Evolutionary conservation across 2,888 invertebrate species (phyloP).

Genomic region (Oconnorella tubifera): DNA sequence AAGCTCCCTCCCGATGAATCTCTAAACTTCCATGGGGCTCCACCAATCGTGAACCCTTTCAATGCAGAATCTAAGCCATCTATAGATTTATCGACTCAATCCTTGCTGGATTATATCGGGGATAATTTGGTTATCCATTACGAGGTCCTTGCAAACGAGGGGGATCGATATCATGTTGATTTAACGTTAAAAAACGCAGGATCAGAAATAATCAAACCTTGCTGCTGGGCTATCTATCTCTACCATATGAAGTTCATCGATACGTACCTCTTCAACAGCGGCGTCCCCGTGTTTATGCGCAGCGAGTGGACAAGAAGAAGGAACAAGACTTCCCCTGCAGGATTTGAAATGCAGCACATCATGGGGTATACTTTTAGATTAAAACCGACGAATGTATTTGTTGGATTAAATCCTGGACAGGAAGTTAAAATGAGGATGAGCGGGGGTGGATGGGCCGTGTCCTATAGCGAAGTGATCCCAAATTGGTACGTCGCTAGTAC

Average conservation of each 20-base stretch:
- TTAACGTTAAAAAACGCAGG: slow-evolving; percentile 17
- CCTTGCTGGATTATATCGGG: slow-evolving; percentile 23
- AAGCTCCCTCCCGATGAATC: too few species aligned
- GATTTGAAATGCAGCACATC: background rate
- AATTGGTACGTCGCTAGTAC: slow-evolving; percentile 24
- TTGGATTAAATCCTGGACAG: slow-evolving; percentile 6
- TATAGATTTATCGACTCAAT: too few species aligned
- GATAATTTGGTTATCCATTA: slow-evolving; percentile 11
- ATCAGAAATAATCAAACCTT: background rate
- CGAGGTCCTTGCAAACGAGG: slow-evolving; percentile 15
- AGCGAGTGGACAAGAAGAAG: background rate
- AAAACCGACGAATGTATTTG: slow-evolving; percentile 4
- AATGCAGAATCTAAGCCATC: too few species aligned
- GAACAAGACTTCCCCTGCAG: background rate
- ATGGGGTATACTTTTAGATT: background rate
- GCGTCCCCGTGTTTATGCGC: background rate
- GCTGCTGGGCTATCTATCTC: slow-evolving; percentile 25
- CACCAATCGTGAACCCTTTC: too few species aligned
- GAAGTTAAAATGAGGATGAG: background rate
- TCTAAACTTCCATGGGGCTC: too few species aligned
- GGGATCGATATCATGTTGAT: slow-evolving; percentile 9
- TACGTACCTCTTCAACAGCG: slow-evolving; percentile 5
- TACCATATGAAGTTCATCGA: slow-evolving; percentile 22
- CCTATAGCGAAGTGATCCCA: slow-evolving; percentile 23
- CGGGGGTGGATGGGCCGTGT: slow-evolving; percentile 20